Evolutionary conservation across 1,140 invertebrate genomes (phyloP).

Genomic region (Gerris buenoi): DNA sequence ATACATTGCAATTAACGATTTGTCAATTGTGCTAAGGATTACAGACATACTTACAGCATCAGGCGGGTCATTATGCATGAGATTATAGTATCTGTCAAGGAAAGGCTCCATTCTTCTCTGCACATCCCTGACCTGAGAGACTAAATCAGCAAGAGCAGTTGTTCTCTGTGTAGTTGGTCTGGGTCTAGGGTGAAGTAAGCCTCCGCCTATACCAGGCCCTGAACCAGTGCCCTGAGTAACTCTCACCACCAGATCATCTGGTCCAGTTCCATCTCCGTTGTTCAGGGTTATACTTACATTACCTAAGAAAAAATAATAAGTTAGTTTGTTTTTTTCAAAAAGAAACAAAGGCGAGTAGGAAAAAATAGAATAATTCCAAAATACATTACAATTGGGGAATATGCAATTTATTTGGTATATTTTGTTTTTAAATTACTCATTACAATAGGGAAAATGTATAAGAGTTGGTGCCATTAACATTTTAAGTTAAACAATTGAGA

Average conservation of each 20-base stretch:
- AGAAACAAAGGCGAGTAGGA: too few relatives aligned
- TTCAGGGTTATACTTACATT: background rate
- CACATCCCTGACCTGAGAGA: constrained; percentile 40
- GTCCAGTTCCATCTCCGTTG: background rate
- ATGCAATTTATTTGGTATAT: too few relatives aligned
- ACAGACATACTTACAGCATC: background rate
- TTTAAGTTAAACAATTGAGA: too few relatives aligned
- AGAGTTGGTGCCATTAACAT: too few relatives aligned
- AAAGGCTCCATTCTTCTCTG: constrained; percentile 46
- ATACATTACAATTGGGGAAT: too few relatives aligned
- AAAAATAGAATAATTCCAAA: too few relatives aligned
- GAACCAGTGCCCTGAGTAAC: constrained; percentile 1
- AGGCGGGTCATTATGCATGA: constrained; percentile 41
- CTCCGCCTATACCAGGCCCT: background rate
- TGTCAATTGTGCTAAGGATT: too few relatives aligned
- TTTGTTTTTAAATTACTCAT: too few relatives aligned
- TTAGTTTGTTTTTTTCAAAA: too few relatives aligned
- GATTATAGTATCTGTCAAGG: constrained; percentile 39
- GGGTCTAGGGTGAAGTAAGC: background rate
- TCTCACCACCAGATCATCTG: background rate
- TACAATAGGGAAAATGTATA: too few relatives aligned
- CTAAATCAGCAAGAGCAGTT: constrained; percentile 40
- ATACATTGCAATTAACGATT: too few relatives aligned
- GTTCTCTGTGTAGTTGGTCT: constrained; percentile 29
- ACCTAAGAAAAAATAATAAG: too few relatives aligned